These are phyloP conservation scores for Danionella cerebrum DNA, from an alignment of 2,113 vertebrate species.

Conservation along the genomic window DNA sequence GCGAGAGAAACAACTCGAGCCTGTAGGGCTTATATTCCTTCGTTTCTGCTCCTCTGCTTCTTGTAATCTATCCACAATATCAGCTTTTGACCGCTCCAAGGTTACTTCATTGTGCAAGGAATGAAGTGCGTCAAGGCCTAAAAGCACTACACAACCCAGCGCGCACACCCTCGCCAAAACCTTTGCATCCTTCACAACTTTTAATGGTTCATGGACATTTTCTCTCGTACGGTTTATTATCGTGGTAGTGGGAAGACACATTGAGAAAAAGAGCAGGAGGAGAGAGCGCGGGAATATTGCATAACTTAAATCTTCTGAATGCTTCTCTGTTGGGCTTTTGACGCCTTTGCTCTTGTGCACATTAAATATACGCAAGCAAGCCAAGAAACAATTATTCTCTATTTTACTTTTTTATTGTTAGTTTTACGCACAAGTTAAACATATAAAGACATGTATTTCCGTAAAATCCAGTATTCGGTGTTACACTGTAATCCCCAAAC, in stretches of 20 bases:
- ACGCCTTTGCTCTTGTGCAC: no score
- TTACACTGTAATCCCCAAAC: background rate
- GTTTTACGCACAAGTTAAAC: background rate
- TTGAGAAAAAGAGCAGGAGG: background rate
- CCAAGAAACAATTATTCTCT: no score
- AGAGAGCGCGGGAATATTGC: background rate
- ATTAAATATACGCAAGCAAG: no score
- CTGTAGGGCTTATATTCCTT: conserved; percentile 26
- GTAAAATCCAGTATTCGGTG: no score
- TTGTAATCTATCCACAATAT: conserved; percentile 9
- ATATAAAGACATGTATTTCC: no score
- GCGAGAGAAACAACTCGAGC: conserved; percentile 1
- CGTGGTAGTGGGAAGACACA: no score
- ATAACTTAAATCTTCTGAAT: background rate
- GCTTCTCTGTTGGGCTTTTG: no score
- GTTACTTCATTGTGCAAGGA: conserved; percentile 27
- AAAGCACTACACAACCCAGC: background rate
- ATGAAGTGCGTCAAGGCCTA: conserved; percentile 14
- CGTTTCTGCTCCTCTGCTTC: conserved; percentile 4
- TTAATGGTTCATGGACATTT: background rate
- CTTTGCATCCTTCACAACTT: background rate
- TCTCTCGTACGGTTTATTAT: background rate
- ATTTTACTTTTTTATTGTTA: no score
- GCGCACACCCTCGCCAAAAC: conserved; percentile 2
- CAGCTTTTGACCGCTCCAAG: conserved; percentile 25